Base-by-base conservation (phyloP, 2,797 vertebrate genomes). In the Bryconaethiops microstoma region DNA sequence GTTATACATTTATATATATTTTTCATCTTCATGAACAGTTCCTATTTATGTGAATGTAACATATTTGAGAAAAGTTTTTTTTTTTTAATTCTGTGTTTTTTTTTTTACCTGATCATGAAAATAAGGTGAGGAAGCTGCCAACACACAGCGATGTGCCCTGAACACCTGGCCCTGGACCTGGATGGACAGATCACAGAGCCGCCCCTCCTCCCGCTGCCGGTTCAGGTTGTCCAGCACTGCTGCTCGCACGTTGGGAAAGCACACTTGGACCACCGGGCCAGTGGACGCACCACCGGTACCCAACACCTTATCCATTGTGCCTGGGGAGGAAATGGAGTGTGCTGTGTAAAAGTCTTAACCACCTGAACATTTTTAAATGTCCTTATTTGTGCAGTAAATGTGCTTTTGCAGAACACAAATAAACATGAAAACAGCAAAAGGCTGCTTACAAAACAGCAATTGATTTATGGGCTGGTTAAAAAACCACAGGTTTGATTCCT, bases 51-150 rank as follows among this genome's bases (percentile, higher is more conserved):
- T 42, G 42, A 2, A 63, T 17, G 82, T 23, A 21, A n/a, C n/a
- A n/a, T n/a, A n/a, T n/a, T n/a, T n/a, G n/a, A n/a, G n/a, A n/a
- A n/a, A n/a, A n/a, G n/a, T n/a, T n/a, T n/a, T n/a, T n/a, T n/a
- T n/a, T n/a, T n/a, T n/a, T n/a, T n/a, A n/a, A n/a, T n/a, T n/a
- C n/a, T 29, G 1, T 29, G 1, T 29, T 29, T 29, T 29, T 29
- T 29, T 29, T 29, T 29, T 29, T 64, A 95, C 96, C 92, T 99
- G 97, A 91, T 99, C 97, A 0, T 98, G 97, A 86, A 99, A 99
- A 81, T 97, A 99, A 0, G 97, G 97, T 0, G 97, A 99, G 2
- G 96, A 98, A 0, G 97, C 97, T 0, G 97, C 97, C 42, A 98
- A 88, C 12, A 98, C 97, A 17, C 96, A 97, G 39, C 96, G 95